These are phyloP conservation scores for Mayetiola destructor DNA, from an alignment of 2,888 invertebrate genomes.

Conservation along the genomic window DNA sequence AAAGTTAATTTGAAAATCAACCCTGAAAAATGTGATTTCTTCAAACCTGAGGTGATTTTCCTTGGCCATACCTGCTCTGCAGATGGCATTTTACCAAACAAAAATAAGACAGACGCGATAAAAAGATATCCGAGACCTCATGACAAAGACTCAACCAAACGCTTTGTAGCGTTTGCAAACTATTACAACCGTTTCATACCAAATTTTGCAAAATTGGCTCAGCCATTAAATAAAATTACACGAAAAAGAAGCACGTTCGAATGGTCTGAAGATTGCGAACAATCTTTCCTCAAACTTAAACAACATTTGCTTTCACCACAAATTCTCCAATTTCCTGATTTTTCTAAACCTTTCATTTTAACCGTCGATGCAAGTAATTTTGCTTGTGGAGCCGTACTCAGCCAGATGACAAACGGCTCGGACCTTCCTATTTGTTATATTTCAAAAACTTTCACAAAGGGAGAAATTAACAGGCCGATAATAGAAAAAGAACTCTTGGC, in stretches of 20 bases:
- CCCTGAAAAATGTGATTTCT: slow-evolving; percentile 18
- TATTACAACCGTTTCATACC: slow-evolving; percentile 21
- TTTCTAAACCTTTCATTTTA: slow-evolving; percentile 22
- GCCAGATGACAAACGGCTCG: slow-evolving; percentile 20
- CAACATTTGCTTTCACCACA: slow-evolving; percentile 20
- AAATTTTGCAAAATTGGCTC: slow-evolving; percentile 21
- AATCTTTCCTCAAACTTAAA: slow-evolving; percentile 18
- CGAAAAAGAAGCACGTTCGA: slow-evolving; percentile 19
- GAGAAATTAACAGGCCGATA: not conserved
- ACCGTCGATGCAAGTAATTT: slow-evolving; percentile 24
- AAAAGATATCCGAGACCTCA: slow-evolving; percentile 21
- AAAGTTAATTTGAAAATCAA: slow-evolving; percentile 18
- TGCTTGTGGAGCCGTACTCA: slow-evolving; percentile 23
- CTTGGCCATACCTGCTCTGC: slow-evolving; percentile 19
- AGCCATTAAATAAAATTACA: slow-evolving; percentile 18
- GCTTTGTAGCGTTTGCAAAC: slow-evolving; percentile 21
- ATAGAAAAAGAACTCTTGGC: not conserved
- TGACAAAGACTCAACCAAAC: slow-evolving; percentile 18
- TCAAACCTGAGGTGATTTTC: slow-evolving; percentile 19
- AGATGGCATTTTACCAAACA: slow-evolving; percentile 20
- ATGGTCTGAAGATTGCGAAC: slow-evolving; percentile 15
- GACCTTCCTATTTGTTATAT: slow-evolving; percentile 14
- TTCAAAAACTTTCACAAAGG: not conserved
- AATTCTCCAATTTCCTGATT: slow-evolving; percentile 28
- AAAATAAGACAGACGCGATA: slow-evolving; percentile 19